Conservation (phyloP, 2,888 invertebrate genomes). For the Odontothrips loti region DNA sequence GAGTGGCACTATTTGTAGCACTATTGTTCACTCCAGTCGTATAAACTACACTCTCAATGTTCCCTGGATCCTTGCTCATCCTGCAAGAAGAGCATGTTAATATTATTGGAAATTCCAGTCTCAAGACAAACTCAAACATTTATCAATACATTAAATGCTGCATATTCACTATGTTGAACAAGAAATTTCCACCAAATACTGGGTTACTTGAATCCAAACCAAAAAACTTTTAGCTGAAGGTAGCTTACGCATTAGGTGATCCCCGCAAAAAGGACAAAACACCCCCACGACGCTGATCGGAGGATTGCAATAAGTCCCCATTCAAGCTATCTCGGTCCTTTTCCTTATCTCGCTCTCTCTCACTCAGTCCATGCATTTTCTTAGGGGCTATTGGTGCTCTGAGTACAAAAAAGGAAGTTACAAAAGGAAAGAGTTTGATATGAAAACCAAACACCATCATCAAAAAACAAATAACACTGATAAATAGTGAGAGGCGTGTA, state of each 20-base stretch:
- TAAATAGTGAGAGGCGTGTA: background rate
- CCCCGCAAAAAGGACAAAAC: conserved; percentile 16
- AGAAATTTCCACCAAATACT: background rate
- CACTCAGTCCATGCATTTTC: background rate
- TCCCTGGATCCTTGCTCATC: background rate
- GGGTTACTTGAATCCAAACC: too few species aligned
- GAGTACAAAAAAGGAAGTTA: background rate
- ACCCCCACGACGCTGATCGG: conserved; percentile 1
- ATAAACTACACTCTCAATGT: conserved; percentile 2
- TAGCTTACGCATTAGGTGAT: conserved; percentile 20
- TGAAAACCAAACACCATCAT: too few species aligned
- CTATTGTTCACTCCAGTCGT: background rate
- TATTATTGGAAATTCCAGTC: background rate
- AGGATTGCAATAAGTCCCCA: background rate
- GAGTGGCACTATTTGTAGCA: background rate
- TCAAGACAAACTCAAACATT: too few species aligned
- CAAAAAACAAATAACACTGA: background rate
- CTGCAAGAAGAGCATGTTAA: background rate
- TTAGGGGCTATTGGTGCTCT: conserved; percentile 7
- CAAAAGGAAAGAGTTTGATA: background rate
- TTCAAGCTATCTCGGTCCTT: conserved; percentile 10
- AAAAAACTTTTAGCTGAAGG: background rate
- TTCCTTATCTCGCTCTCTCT: background rate
- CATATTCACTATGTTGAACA: background rate
- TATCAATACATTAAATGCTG: too few species aligned